phyloP scores from a whole-genome alignment of 2,888 invertebrate species.

The Gandaritis pyraliata region DNA sequence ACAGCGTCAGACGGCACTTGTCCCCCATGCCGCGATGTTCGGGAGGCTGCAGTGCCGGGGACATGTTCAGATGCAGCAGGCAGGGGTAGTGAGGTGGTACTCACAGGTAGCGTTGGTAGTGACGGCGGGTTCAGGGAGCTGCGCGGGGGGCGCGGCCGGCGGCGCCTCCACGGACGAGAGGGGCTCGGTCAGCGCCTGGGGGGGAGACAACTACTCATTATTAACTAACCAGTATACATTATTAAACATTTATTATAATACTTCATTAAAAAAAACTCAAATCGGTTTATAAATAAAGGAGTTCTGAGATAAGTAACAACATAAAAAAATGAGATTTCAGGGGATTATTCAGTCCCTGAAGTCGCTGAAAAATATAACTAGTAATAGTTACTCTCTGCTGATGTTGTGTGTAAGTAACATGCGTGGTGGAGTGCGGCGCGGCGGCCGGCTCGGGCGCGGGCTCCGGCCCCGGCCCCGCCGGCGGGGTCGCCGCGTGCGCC shows the following conservation, averaged over 20 bases:
- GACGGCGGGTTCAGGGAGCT: conserved; percentile 53
- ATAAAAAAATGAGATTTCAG: too few relatives aligned
- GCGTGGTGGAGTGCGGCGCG: not conserved
- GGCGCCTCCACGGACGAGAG: conserved; percentile 64
- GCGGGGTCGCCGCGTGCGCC: conserved; percentile 13
- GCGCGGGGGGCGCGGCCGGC: conserved; percentile 49
- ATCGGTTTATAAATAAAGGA: too few relatives aligned
- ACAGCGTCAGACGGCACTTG: too few relatives aligned
- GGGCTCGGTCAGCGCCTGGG: conserved; percentile 60
- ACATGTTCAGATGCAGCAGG: too few relatives aligned
- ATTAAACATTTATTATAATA: too few relatives aligned
- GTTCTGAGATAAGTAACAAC: too few relatives aligned
- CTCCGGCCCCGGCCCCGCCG: conserved; percentile 22
- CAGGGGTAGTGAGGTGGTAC: too few relatives aligned
- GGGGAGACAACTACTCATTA: conserved; percentile 12
- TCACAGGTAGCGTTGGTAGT: conserved; percentile 48
- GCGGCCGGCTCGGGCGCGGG: conserved; percentile 21
- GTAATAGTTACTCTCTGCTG: conserved; percentile 7
- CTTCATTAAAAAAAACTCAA: too few relatives aligned
- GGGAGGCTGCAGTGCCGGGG: too few relatives aligned
- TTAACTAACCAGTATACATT: not conserved
- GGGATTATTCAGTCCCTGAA: too few relatives aligned
- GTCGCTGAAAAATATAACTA: too few relatives aligned
- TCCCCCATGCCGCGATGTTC: too few relatives aligned
- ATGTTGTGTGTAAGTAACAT: conserved; percentile 6